Percentiles rank a stretch among this genome's conserved stretches.
phyloP scores from a whole-genome alignment of 1,140 invertebrate genomes.

The Lepidurus packardi region DNA sequence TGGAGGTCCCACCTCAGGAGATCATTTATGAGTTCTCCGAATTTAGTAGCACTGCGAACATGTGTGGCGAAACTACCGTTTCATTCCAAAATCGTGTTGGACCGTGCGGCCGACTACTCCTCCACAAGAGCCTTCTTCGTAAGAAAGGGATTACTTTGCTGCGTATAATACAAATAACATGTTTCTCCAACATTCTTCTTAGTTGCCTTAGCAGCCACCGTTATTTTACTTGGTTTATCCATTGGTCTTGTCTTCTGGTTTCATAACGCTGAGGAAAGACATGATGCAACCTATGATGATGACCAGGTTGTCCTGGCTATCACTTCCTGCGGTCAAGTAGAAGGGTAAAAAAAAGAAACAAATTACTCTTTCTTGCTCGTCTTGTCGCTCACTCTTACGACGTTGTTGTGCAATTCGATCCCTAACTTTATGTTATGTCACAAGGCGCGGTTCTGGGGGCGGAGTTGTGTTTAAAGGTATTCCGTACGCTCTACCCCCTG shows the following conservation, averaged over 20 bases:
- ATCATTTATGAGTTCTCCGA: not conserved
- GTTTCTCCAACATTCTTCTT: not conserved
- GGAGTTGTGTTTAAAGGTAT: constrained; percentile 75
- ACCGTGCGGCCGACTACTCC: not conserved
- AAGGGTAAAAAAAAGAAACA: constrained; percentile 54
- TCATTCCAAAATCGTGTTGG: not conserved
- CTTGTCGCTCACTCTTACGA: too few relatives aligned
- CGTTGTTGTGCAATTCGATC: too few relatives aligned
- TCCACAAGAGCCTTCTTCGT: constrained; percentile 11
- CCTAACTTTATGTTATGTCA: constrained; percentile 39
- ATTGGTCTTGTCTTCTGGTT: constrained; percentile 9
- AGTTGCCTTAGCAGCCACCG: not conserved
- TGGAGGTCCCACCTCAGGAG: not conserved
- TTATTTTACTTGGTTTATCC: not conserved
- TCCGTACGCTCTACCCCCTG: constrained; percentile 74
- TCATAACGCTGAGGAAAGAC: not conserved
- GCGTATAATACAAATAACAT: not conserved
- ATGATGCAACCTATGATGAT: not conserved
- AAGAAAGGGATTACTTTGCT: not conserved
- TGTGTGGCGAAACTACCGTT: not conserved
- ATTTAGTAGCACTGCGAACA: constrained; percentile 5
- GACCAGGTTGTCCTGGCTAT: constrained; percentile 48
- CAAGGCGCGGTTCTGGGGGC: constrained; percentile 61
- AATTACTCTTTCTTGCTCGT: not conserved
- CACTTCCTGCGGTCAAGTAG: constrained; percentile 68